Percentiles rank a stretch among this genome's conserved stretches.
Conservation (phyloP, 2,797 vertebrate species). For the Psittacula echo region DNA sequence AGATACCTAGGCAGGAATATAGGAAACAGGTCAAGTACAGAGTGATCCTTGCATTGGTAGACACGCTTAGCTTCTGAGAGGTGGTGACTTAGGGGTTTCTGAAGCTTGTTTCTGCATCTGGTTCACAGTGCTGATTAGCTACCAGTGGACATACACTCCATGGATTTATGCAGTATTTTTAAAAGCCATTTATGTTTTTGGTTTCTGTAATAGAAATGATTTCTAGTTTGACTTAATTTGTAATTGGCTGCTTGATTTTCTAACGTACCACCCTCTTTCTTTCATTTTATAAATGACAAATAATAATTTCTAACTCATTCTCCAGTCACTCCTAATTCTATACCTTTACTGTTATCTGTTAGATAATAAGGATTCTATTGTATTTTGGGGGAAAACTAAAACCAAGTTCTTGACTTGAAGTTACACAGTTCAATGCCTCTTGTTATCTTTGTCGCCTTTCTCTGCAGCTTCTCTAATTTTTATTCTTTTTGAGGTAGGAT, state of each 20-base stretch:
- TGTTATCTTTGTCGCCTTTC: not conserved
- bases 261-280: not conserved
- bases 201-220: not conserved
- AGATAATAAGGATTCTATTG: not conserved
- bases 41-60: not conserved
- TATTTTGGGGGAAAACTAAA: not conserved
- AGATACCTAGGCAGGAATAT: not conserved
- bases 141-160: not conserved
- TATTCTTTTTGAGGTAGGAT: not conserved
- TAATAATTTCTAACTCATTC: not conserved
- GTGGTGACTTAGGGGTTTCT: not conserved
- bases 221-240: not conserved
- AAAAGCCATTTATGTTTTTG: not conserved
- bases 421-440: not conserved
- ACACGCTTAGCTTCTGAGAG: rapidly evolving
- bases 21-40: not conserved
- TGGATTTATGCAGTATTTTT: not conserved
- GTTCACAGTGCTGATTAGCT: not conserved
- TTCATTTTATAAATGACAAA: not conserved
- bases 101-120: not conserved
- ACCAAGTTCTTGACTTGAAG: not conserved
- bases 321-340: not conserved
- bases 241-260: not conserved
- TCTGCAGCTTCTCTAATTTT: not conserved
- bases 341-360: not conserved